Conservation (phyloP, 1,140 invertebrate species). For the Pogonognathellus flavescens region DNA sequence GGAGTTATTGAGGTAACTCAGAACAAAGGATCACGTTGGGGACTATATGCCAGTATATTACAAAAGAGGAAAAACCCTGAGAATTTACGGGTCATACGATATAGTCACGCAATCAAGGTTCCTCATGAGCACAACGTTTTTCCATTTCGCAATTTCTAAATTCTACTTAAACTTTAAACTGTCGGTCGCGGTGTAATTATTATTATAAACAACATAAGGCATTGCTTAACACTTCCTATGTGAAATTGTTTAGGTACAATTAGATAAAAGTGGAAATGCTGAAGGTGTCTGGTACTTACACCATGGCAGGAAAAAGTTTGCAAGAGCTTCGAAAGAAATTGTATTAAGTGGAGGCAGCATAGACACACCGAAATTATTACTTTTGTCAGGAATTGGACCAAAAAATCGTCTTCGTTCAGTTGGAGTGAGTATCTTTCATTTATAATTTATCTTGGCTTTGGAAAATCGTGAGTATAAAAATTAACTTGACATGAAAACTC, state of each 20-base stretch:
- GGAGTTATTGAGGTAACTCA: slow-evolving; percentile 55
- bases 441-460: neutral
- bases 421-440: slow-evolving; percentile 1
- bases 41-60: slow-evolving; percentile 74
- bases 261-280: slow-evolving; percentile 69
- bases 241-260: slow-evolving; percentile 34
- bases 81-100: slow-evolving; percentile 70
- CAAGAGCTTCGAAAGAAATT: slow-evolving; percentile 78
- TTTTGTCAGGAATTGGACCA: slow-evolving; percentile 71
- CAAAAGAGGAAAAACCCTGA: slow-evolving; percentile 69
- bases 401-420: neutral
- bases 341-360: slow-evolving; percentile 56
- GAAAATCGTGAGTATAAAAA: neutral
- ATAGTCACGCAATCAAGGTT: slow-evolving; percentile 56
- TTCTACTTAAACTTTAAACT: no score
- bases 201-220: no score
- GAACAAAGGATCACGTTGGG: slow-evolving; percentile 71
- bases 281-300: slow-evolving; percentile 76
- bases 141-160: no score
- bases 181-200: no score
- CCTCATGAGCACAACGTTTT: no score
- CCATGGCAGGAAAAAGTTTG: slow-evolving; percentile 72
- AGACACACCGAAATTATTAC: slow-evolving; percentile 67
- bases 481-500: neutral
- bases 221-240: slow-evolving; percentile 1